Evolutionary conservation across 2,797 vertebrate species (phyloP).

Genomic region (Falco berigora): DNA sequence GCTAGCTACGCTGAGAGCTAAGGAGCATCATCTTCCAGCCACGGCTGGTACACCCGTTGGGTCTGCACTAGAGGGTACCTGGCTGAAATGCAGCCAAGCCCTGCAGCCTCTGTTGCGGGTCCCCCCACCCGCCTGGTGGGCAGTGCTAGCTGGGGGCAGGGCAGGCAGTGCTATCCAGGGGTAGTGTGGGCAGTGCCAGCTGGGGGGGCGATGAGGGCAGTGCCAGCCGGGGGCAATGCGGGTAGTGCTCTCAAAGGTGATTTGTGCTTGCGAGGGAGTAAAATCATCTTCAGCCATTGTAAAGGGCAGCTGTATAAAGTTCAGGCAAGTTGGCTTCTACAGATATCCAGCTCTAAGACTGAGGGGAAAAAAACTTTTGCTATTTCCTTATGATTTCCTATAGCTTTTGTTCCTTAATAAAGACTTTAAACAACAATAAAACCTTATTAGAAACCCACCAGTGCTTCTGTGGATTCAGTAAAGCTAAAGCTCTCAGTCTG

Average conservation of each 20-base stretch:
- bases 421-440: background rate
- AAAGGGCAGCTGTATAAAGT: background rate
- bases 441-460: background rate
- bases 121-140: too few relatives aligned
- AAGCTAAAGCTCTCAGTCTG: background rate
- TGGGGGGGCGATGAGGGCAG: too few relatives aligned
- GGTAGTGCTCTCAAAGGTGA: background rate
- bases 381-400: background rate
- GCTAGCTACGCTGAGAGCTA: background rate
- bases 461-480: background rate
- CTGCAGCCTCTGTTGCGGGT: too few relatives aligned
- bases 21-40: background rate
- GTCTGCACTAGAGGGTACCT: background rate
- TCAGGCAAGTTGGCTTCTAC: background rate
- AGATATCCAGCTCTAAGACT: background rate
- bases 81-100: accelerated
- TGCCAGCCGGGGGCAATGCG: too few relatives aligned
- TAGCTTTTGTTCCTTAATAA: background rate
- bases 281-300: background rate
- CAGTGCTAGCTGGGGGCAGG: too few relatives aligned
- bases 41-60: background rate
- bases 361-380: background rate
- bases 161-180: too few relatives aligned
- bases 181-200: too few relatives aligned
- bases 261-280: background rate